Base-by-base conservation (phyloP, 1,140 invertebrate genomes). In the Drosophila parabipectinata region DNA sequence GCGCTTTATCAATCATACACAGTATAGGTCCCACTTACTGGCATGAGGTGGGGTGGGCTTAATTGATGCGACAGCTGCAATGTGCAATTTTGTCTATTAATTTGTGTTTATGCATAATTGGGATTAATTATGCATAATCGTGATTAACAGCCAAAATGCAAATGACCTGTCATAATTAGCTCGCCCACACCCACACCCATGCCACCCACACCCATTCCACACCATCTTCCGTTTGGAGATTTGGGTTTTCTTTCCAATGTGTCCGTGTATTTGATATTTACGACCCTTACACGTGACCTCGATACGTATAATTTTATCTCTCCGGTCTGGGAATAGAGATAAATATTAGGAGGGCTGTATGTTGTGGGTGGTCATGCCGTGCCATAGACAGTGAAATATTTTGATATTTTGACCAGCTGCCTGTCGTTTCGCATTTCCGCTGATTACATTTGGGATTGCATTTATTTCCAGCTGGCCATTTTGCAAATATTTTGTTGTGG, bases 91-190 rank as follows among this genome's bases (percentile, higher is more conserved):
- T 78, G 82, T 87, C 82, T 78, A 87, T 85, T 85, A 85, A 85
- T 85, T 87, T 87, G 82, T 68, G 78, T 82, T 82, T 87, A 72
- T 78, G 82, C 82, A 85, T 85, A 85, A 85, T 87, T 81, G 69
- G 62, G 69, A 82, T 87, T 85, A 85, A 85, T 85, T 85, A 85
- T 84, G 82, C 82, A 87, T 85, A 87, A 87, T 82, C 78, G 75
- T 85, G 83, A 87, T 85, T 85, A 85, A 85, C 78, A 82, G 82
- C 54, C 72, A 62, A 69, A 77, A 84, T 84, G 81, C 77, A 84
- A 87, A 87, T 87, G 61, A 50, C 50, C 53, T 77, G 61, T 68
- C 55, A 79, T 56, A 62, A 79, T 73, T 82, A 74, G 59, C 52
- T 68, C 37, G 21, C 39, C 64, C 64, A 67, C 58, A 41, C 58